Evolutionary conservation across 2,888 invertebrate species (phyloP).

Genomic region (Rhaphigaster nebulosa): DNA sequence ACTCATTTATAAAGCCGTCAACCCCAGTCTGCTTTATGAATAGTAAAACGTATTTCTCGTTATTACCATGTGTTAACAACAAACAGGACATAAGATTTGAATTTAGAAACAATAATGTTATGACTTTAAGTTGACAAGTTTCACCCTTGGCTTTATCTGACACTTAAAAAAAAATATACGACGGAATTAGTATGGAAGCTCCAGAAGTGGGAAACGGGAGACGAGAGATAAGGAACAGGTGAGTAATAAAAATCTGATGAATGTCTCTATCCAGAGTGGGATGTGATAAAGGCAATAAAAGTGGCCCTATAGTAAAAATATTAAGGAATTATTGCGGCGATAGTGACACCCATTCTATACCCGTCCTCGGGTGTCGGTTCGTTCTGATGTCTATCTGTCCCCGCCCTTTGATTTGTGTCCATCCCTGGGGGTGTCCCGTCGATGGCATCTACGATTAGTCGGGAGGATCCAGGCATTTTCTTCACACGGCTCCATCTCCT

Average conservation of each 20-base stretch:
- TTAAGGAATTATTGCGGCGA: conserved; percentile 42
- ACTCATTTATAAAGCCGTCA: neutral
- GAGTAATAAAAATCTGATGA: conserved; percentile 50
- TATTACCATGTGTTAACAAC: conserved; percentile 14
- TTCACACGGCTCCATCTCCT: neutral
- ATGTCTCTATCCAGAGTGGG: conserved; percentile 54
- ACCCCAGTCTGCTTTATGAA: neutral
- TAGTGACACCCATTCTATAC: neutral
- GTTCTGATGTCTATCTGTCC: conserved; percentile 28
- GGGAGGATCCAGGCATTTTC: neutral
- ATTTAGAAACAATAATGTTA: conserved; percentile 9
- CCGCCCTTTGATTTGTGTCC: conserved; percentile 36
- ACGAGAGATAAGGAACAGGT: conserved; percentile 42
- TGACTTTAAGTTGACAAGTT: conserved; percentile 14
- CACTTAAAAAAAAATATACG: neutral
- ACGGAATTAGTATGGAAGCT: conserved; percentile 6
- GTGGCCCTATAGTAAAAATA: conserved; percentile 47
- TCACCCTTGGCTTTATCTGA: neutral
- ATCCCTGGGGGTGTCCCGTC: neutral
- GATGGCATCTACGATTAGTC: conserved; percentile 15
- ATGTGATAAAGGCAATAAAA: conserved; percentile 56
- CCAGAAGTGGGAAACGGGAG: conserved; percentile 41
- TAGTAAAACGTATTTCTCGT: neutral
- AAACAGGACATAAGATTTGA: neutral
- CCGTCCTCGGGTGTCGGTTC: neutral